Evolutionary conservation across 2,113 vertebrate genomes (phyloP).

Genomic region (Ploceus nigricollis): DNA sequence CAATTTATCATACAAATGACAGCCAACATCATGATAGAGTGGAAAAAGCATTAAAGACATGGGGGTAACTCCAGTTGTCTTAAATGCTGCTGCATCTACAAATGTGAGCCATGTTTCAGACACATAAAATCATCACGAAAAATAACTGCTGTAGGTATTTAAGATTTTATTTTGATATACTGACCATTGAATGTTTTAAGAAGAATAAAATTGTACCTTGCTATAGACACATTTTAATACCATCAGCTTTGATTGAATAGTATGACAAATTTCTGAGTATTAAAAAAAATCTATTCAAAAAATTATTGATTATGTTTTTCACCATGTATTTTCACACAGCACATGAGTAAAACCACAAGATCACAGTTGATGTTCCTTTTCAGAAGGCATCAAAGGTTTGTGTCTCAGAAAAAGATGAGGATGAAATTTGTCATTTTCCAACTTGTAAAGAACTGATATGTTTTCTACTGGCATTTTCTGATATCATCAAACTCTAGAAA

Average conservation of each 20-base stretch:
- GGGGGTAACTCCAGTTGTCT: neutral
- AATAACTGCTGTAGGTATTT: neutral
- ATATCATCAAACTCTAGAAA: neutral
- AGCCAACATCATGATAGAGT: neutral
- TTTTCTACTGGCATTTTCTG: neutral
- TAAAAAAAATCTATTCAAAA: neutral
- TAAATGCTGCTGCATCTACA: neutral
- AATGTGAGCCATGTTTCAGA: neutral
- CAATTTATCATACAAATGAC: neutral
- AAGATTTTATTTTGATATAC: neutral
- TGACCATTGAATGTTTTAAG: neutral
- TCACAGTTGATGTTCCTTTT: neutral
- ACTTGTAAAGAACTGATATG: neutral
- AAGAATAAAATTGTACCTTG: neutral
- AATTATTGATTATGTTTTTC: neutral
- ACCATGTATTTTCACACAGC: neutral
- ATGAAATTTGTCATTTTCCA: neutral
- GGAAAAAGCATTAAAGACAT: neutral
- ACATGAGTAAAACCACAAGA: neutral
- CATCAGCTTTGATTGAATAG: neutral
- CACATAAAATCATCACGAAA: neutral
- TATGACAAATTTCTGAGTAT: neutral
- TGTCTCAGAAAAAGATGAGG: neutral
- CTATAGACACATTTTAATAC: neutral
- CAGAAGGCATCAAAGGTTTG: neutral